Evolutionary conservation across 2,113 vertebrate genomes (phyloP).

Genomic region (Nesospiza acunhae): DNA sequence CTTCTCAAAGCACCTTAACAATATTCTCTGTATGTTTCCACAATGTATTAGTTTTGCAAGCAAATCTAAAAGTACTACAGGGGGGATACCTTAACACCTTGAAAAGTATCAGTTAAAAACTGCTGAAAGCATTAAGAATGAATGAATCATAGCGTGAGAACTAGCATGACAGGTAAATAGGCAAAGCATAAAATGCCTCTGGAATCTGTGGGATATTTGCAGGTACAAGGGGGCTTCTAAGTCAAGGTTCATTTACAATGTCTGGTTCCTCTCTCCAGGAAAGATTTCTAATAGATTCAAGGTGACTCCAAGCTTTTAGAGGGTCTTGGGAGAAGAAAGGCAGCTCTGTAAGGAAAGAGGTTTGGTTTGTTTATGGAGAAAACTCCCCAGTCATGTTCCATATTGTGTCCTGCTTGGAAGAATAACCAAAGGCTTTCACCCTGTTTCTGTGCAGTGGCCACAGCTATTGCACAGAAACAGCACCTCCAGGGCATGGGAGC

Average conservation of each 20-base stretch:
- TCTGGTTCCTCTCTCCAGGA: slow-evolving; percentile 79
- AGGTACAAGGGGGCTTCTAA: slow-evolving; percentile 77
- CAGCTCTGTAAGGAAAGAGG: slow-evolving; percentile 73
- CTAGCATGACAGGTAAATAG: slow-evolving; percentile 71
- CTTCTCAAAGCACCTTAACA: slow-evolving; percentile 54
- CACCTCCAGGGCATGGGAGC: not conserved
- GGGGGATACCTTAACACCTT: slow-evolving; percentile 50
- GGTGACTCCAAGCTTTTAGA: slow-evolving; percentile 72
- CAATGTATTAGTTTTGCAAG: slow-evolving; percentile 42
- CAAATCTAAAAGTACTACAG: slow-evolving; percentile 58
- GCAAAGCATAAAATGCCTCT: slow-evolving; percentile 70
- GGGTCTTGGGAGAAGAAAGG: slow-evolving; percentile 76
- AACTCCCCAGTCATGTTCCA: slow-evolving; percentile 68
- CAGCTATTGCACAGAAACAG: not conserved
- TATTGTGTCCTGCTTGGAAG: slow-evolving; percentile 66
- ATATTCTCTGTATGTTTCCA: slow-evolving; percentile 46
- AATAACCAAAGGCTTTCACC: slow-evolving; percentile 69
- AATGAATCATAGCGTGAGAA: slow-evolving; percentile 79
- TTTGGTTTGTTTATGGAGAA: slow-evolving; percentile 77
- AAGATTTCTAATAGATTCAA: slow-evolving; percentile 79
- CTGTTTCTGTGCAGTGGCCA: not conserved
- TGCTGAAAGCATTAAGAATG: slow-evolving; percentile 76
- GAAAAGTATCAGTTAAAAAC: slow-evolving; percentile 75
- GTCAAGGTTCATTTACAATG: slow-evolving; percentile 79
- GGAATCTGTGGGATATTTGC: slow-evolving; percentile 76